Base-by-base conservation (phyloP, 2,888 invertebrate genomes). In the Oegoconia quadripuncta region DNA sequence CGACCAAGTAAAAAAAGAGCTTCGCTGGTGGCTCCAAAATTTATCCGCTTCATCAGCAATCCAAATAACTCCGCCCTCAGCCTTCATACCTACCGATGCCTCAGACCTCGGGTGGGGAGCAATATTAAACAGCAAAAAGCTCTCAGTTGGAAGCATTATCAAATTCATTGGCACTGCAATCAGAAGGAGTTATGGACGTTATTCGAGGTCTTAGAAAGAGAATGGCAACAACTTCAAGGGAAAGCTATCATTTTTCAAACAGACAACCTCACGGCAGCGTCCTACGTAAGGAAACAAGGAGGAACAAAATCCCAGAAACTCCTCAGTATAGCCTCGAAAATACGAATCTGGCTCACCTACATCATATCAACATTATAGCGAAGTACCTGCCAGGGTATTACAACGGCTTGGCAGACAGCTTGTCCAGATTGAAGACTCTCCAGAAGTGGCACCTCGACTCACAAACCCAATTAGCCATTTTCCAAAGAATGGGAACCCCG, bases 401-500 rank as follows among this genome's bases (percentile, higher is more conserved):
- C 20, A 20, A 20, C 20, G 20, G 20, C 20, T 6, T 20, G 8
- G 20, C 20, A 8, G 20, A 20, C 20, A 8, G 20, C 4, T 8
- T 20, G 20, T 20, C 20, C 4, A 20, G 20, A 8, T 6, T 8
- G 5, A 20, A 20, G 8, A 4, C 5, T 4, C 17, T 29, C 1
- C 37, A 28, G 13, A 41, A 44, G n/a, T 44, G 40, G 37, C 23
- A 20, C 5, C 27, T 44, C 20, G 5, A 11, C n/a, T 9, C 4
- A 13, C 0, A 13, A n/a, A 8, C 16, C 34, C 2, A 3, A 12
- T 1, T 8, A 17, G 5, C 5, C 12, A 7, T 35, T 43, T 11
- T 43, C 36, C 37, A 18, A 37, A 12, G 31, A 29, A 17, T 25
- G 26, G 38, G 38, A 2, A 34, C 26, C n/a, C 42, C 34, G 11